Conservation (phyloP, 2,113 vertebrate species). For the Leptosomus discolor region DNA sequence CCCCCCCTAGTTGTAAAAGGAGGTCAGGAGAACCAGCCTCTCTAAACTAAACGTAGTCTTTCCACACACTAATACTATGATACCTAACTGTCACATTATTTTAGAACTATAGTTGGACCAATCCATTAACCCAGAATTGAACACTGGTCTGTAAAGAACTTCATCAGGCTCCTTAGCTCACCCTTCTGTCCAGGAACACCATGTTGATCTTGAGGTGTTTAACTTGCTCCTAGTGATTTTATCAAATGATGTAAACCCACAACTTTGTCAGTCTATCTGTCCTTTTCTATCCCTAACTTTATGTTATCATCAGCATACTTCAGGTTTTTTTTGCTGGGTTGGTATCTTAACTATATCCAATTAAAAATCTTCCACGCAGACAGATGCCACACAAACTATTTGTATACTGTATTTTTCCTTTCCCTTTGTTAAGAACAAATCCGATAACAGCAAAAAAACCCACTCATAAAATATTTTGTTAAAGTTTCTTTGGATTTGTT, state of each 20-base stretch:
- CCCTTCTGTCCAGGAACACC: background rate
- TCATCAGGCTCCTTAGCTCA: background rate
- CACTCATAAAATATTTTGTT: background rate
- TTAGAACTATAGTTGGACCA: background rate
- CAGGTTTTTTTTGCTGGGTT: background rate
- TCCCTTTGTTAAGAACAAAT: background rate
- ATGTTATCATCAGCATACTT: background rate
- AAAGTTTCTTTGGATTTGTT: background rate
- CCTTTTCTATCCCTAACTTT: background rate
- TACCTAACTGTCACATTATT: background rate
- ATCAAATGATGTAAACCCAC: background rate
- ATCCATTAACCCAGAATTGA: background rate
- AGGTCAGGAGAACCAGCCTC: background rate
- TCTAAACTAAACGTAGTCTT: background rate
- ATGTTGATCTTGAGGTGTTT: background rate
- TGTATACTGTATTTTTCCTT: background rate
- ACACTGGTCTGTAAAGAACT: background rate
- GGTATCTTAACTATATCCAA: background rate
- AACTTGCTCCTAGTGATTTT: background rate
- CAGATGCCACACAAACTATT: background rate
- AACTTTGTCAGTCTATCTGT: background rate
- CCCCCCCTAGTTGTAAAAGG: background rate
- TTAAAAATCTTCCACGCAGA: background rate
- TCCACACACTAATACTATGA: background rate
- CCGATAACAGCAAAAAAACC: background rate